Percentiles rank a stretch among this genome's conserved stretches.
Conservation (phyloP, 2,888 invertebrate genomes). For the Ichneumon xanthorius region DNA sequence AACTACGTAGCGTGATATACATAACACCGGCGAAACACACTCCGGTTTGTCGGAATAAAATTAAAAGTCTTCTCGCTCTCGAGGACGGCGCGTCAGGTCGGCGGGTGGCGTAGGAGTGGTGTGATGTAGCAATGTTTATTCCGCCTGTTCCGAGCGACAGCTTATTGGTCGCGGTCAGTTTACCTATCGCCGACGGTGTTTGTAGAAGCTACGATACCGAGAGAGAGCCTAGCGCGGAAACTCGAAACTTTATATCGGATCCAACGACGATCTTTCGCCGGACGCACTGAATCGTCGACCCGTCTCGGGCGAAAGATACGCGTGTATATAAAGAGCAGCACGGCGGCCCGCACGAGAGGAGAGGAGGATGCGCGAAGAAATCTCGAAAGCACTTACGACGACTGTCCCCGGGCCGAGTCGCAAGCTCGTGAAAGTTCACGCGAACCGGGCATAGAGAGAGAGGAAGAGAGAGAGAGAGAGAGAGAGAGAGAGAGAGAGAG, state of each 20-base stretch:
- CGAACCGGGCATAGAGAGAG: slow-evolving; percentile 36
- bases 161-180: background rate
- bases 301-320: background rate
- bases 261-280: background rate
- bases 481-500: too few relatives aligned
- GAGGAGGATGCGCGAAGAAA: slow-evolving; percentile 19
- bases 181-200: background rate
- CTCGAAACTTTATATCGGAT: background rate
- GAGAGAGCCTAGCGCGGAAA: background rate
- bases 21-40: background rate
- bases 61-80: slow-evolving; percentile 36
- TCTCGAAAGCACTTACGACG: slow-evolving; percentile 16
- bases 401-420: slow-evolving; percentile 18
- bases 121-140: slow-evolving; percentile 12
- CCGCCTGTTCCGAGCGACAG: background rate
- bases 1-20: slow-evolving; percentile 8
- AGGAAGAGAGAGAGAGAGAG: too few relatives aligned
- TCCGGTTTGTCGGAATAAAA: slow-evolving; percentile 46
- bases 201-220: background rate
- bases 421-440: slow-evolving; percentile 63
- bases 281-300: background rate
- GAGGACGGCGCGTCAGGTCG: background rate
- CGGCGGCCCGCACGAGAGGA: background rate
- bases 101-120: slow-evolving; percentile 32
- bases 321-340: background rate